Percentiles rank a stretch among this genome's conserved stretches.
Evolutionary conservation across 2,888 invertebrate species (phyloP).

Genomic region (Papilio demoleus): DNA sequence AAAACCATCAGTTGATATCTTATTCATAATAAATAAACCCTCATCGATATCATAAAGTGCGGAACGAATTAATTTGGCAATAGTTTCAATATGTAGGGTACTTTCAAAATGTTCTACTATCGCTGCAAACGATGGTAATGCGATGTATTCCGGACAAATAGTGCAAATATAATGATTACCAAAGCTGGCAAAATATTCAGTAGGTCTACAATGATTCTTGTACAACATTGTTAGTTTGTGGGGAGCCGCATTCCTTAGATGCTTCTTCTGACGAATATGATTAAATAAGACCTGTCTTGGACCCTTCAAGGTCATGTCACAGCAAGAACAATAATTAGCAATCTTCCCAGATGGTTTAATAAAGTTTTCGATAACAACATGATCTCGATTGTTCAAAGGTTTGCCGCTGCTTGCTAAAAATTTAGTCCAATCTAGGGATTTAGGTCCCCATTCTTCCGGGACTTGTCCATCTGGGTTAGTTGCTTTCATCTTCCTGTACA

Average conservation of each 20-base stretch:
- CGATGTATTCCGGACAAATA: slow-evolving; percentile 67
- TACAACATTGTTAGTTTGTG: slow-evolving; percentile 68
- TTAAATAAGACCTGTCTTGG: slow-evolving; percentile 77
- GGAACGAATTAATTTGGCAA: slow-evolving; percentile 64
- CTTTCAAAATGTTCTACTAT: slow-evolving; percentile 76
- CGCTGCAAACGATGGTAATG: slow-evolving; percentile 72
- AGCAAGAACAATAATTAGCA: slow-evolving; percentile 73
- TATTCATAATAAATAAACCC: slow-evolving; percentile 58
- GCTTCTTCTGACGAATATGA: slow-evolving; percentile 78
- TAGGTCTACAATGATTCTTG: slow-evolving; percentile 72
- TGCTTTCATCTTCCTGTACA: slow-evolving; percentile 66
- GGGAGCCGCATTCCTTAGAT: slow-evolving; percentile 75
- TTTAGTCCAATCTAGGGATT: slow-evolving; percentile 76
- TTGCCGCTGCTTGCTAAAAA: slow-evolving; percentile 75
- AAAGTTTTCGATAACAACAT: slow-evolving; percentile 77
- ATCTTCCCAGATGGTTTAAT: slow-evolving; percentile 76
- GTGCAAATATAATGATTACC: slow-evolving; percentile 76
- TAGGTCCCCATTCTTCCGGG: slow-evolving; percentile 78
- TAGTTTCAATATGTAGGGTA: slow-evolving; percentile 63
- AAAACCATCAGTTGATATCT: slow-evolving; percentile 53
- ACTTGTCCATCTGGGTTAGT: slow-evolving; percentile 65
- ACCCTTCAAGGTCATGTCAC: slow-evolving; percentile 76
- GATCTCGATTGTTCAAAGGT: slow-evolving; percentile 68
- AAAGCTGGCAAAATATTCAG: slow-evolving; percentile 76
- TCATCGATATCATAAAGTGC: slow-evolving; percentile 60